phyloP scores from a whole-genome alignment of 2,797 vertebrate genomes.

The Erithacus rubecula region DNA sequence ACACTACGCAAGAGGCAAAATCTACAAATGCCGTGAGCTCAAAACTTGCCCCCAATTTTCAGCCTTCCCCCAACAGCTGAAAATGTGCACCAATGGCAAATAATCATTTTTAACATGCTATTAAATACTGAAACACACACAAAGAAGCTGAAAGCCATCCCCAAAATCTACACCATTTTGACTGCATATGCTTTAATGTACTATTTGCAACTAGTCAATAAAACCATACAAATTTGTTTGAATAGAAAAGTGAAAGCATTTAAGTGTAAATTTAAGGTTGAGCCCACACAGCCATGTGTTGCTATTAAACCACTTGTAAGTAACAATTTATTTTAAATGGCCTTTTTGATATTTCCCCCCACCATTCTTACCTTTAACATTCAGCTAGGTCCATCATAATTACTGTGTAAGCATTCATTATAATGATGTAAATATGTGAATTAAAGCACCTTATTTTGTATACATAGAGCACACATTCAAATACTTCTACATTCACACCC shows the following conservation, averaged over 20 bases:
- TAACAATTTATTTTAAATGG: neutral
- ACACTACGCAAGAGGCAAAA: neutral
- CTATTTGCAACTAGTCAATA: neutral
- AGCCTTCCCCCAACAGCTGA: neutral
- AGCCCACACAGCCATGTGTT: neutral
- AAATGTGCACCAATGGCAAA: neutral
- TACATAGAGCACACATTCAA: neutral
- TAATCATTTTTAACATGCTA: neutral
- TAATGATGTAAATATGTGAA: neutral
- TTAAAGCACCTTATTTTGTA: neutral
- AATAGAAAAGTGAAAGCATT: neutral
- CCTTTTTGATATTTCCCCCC: neutral
- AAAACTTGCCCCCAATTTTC: neutral
- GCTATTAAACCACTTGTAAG: neutral
- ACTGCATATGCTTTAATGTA: neutral
- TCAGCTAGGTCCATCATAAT: neutral
- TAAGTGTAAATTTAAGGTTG: neutral
- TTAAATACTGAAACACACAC: neutral
- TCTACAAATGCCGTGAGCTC: neutral
- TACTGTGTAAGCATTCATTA: neutral
- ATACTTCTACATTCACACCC: neutral
- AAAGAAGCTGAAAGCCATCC: neutral
- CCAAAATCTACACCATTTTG: neutral
- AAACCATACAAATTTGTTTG: neutral
- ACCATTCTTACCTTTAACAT: neutral